Base-by-base conservation (phyloP, 2,888 invertebrate genomes). In the Diplolepis rosae region DNA sequence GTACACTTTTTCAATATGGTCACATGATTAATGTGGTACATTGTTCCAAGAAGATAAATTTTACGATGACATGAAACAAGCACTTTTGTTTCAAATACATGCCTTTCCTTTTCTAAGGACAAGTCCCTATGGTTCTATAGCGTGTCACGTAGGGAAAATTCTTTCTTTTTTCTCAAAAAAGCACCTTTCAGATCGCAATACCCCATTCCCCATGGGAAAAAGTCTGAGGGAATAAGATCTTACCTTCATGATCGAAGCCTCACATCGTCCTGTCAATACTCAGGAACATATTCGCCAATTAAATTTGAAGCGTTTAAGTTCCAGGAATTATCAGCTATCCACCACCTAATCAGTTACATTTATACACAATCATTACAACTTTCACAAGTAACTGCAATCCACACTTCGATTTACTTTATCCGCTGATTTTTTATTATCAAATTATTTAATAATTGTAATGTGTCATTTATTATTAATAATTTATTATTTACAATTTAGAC, bases 191-290 rank as follows among this genome's bases (percentile, higher is more conserved):
- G 48, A 22, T 18, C 32, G 30, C 18, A 11, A 48, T 22, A 22
- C 18, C 18, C 32, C n/a, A 22, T 24, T 24, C 13, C 24, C 18
- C 7, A 9, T 5, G 39, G 39, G 39, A 24, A 56, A 24, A 13
- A 22, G 22, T 15, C 24, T 7, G 6, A 32, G 15, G 15, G 18
- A 32, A 54, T 54, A 30, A 15, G 50, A 50, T 27, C 42, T 69
- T 42, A 69, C 69, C 69, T 69, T 69, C 69, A 69, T 69, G 51
- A 51, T 69, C 69, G 30, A 65, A 65, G 39, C 35, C 67, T 68
- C 69, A 61, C 69, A 69, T 65, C 65, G 65, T 69, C 69, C 35
- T 65, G 30, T 69, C 24, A 18, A 27, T 24, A 30, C 48, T 27
- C 51, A 50, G 35, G 30, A 69, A 65, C 65, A 69, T 51, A n/a